These are phyloP conservation scores for Tachyglossus aculeatus DNA, from an alignment of 2,797 vertebrate genomes.

Conservation along the genomic window DNA sequence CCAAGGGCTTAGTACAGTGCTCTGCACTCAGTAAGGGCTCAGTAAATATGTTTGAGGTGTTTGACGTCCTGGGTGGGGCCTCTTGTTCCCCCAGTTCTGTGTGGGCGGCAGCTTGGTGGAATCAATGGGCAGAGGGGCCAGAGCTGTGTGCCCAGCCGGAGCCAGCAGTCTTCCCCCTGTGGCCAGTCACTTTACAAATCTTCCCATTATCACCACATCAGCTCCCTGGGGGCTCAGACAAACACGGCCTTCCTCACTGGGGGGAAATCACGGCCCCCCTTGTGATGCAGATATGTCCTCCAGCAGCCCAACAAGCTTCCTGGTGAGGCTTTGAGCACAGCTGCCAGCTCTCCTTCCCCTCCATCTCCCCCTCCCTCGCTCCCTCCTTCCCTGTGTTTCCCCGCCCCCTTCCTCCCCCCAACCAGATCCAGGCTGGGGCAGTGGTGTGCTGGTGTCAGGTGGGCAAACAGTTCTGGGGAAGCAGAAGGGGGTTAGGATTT, in stretches of 20 bases:
- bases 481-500: slow-evolving; percentile 74
- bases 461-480: slow-evolving; percentile 92
- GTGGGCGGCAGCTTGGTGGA: too few species aligned
- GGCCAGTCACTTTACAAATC: slow-evolving; percentile 74
- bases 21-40: too few species aligned
- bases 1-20: too few species aligned
- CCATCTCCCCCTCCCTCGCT: too few species aligned
- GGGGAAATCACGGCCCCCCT: slow-evolving; percentile 83
- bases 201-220: slow-evolving; percentile 93
- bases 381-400: too few species aligned
- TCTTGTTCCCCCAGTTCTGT: too few species aligned
- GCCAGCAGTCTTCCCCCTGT: slow-evolving; percentile 74
- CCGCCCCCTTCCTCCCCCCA: too few species aligned
- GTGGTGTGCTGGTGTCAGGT: slow-evolving; percentile 83
- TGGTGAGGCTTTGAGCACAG: slow-evolving; percentile 79
- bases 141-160: slow-evolving; percentile 75
- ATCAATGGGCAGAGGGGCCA: too few species aligned
- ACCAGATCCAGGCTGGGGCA: slow-evolving; percentile 58
- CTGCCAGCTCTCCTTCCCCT: slow-evolving; percentile 77
- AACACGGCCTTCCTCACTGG: slow-evolving; percentile 84
- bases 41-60: too few species aligned
- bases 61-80: too few species aligned
- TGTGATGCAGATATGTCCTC: slow-evolving; percentile 84
- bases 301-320: slow-evolving; percentile 80
- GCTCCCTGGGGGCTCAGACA: slow-evolving; percentile 86